phyloP scores from a whole-genome alignment of 1,140 invertebrate genomes.

The Drosophila virilis region DNA sequence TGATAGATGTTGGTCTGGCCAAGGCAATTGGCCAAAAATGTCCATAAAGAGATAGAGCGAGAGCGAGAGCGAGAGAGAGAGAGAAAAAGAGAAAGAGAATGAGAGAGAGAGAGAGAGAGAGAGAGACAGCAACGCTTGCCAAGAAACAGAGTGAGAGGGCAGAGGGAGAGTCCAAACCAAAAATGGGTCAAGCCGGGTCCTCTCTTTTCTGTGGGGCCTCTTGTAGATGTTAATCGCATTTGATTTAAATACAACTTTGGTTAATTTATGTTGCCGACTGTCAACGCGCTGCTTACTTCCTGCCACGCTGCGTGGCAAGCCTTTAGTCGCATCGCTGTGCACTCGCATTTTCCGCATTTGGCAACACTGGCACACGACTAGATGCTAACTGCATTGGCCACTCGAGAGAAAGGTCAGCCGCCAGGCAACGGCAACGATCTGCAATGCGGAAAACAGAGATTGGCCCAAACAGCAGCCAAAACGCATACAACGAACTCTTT shows the following conservation, averaged over 20 bases:
- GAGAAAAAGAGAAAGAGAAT: conserved; percentile 7
- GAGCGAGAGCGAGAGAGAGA: too few species aligned
- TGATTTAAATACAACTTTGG: conserved; percentile 82
- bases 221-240: conserved; percentile 78
- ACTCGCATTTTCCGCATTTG: conserved; percentile 33
- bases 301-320: conserved; percentile 49
- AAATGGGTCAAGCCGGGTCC: conserved; percentile 63
- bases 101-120: background rate
- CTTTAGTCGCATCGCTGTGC: background rate
- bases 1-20: conserved; percentile 63
- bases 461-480: background rate
- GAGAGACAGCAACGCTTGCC: conserved; percentile 6
- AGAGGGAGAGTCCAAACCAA: conserved; percentile 47
- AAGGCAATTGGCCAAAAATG: conserved; percentile 56
- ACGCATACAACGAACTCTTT: too few species aligned
- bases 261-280: conserved; percentile 79
- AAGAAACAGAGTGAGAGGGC: background rate
- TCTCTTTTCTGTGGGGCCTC: conserved; percentile 32
- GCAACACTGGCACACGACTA: conserved; percentile 43
- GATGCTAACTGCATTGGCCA: background rate
- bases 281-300: conserved; percentile 71
- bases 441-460: conserved; percentile 15
- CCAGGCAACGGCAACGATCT: conserved; percentile 9
- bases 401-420: conserved; percentile 31
- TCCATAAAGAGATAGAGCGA: conserved; percentile 23